Evolutionary conservation across 2,113 vertebrate genomes (phyloP), one percentile per base, ranked within the genome.

Genomic region (Silurus glanis): DNA sequence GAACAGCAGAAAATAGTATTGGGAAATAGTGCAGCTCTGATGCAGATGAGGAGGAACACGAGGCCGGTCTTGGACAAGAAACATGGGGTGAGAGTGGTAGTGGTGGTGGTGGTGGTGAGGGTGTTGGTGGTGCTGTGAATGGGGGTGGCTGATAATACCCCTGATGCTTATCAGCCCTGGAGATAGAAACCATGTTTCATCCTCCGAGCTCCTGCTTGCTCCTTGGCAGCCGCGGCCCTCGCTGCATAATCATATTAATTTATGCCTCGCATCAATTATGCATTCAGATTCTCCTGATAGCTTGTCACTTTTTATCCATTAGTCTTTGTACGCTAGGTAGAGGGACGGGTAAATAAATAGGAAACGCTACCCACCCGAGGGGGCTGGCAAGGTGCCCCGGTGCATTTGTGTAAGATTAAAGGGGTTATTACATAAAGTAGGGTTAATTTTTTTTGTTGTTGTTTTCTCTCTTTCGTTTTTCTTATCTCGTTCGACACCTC

Each of bases 271-370:
- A 97, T 97, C 95, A 96, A 97, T 97, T 97, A 97, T 97, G 95
- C 96, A 97, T 97, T 96, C 95, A 95, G 93, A 95, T 96, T 96
- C 94, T 92, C 92, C 92, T 91, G 96, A 96, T 96, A 96, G 95
- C 95, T 95, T 97, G 96, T 97, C 96, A 96, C 95, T 93, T 96
- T 97, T 95, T 95, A 96, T 96, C 96, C 96, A 95, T 94, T 95
- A 92, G 96, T 91, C 88, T 95, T 96, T 95, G 80, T 86, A 83
- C 28, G 84, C 53, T n/a, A 81, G 66, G 75, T 87, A 76, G 82
- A 80, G 64, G 74, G 83, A 85, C 88, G 84, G 59, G 86, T 90
- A 90, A 90, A 89, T 91, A 91, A 91, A 91, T 87, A 87, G 89
- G 89, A 88, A 87, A 90, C 71, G 69, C 56, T 95, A 94, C 94